Evolutionary conservation across 2,888 invertebrate genomes (phyloP).

Genomic region (Torymus texanus): DNA sequence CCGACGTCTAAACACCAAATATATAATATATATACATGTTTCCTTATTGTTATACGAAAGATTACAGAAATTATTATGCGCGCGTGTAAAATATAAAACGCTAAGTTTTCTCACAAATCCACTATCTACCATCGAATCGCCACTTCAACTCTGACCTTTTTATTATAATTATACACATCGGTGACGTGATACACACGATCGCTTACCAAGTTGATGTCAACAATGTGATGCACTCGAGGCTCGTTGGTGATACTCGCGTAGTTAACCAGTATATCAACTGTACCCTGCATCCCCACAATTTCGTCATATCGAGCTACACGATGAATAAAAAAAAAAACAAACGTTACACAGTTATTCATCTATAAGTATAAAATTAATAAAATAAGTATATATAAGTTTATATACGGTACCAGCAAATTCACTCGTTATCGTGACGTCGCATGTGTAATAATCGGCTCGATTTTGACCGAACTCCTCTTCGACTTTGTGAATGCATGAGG

Average conservation of each 20-base stretch:
- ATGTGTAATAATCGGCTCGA: conserved; percentile 76
- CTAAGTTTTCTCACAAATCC: not conserved
- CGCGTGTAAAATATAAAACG: no score
- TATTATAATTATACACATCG: not conserved
- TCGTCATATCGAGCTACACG: conserved; percentile 69
- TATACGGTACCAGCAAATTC: conserved; percentile 52
- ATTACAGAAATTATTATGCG: no score
- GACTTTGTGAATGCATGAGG: conserved; percentile 69
- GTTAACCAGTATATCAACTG: conserved; percentile 77
- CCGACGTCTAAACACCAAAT: conserved; percentile 68
- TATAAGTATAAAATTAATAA: no score
- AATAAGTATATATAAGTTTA: no score
- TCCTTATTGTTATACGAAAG: no score
- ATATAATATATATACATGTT: not conserved
- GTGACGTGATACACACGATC: not conserved
- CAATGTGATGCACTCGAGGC: conserved; percentile 56
- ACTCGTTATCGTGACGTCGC: conserved; percentile 75
- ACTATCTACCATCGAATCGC: not conserved
- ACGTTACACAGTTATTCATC: no score
- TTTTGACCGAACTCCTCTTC: conserved; percentile 75
- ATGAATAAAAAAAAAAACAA: no score
- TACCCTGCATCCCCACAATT: conserved; percentile 62
- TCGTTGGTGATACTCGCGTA: conserved; percentile 69
- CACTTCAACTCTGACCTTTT: not conserved
- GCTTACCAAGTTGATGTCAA: conserved; percentile 70